Evolutionary conservation across 1,140 invertebrate genomes (phyloP), one percentile per base, ranked within the genome.

Genomic region (Trichoplusia ni): DNA sequence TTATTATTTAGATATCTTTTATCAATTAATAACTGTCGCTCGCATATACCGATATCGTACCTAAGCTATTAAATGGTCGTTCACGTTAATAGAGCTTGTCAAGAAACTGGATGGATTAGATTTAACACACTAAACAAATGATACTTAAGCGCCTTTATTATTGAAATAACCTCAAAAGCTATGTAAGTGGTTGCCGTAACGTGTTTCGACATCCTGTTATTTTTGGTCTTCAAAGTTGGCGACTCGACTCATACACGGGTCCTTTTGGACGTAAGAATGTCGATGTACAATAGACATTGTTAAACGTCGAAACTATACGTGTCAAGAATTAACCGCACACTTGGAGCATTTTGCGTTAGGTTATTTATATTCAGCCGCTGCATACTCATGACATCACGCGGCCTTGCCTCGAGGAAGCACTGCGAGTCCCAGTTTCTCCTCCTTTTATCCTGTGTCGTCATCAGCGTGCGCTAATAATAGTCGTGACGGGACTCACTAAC

Each of bases 391-490:
- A 88, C 83, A 81, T 88, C 87, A 90, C 72, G 71, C 79, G 87
- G 81, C 87, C 87, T 90, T 90, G 85, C 71, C 71, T 72, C 77
- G 79, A 85, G 81, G 86, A 86, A 81, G 79, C 76, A 71, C 37
- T 75, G 73, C 74, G 77, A 84, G 85, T 86, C 81, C 86, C 80
- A 86, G 80, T 86, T 87, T 77, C 77, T 68, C 63, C 68, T 80
- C 73, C 69, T 80, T 80, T 81, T 84, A 89, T 87, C 86, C 84
- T 85, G 82, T 84, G 75, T 78, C 82, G 81, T 87, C 81, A 86
- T 74, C 73, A 67, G 40, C 63, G 53, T 69, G 68, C 18, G 67
- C 82, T 88, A 88, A 75, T 84, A 80, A 79, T 84, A 84, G 66
- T 44, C 46, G 42, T 73, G 64, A 69, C 58, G 23, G 37, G 53